phyloP scores from a whole-genome alignment of 2,888 invertebrate species.

The Gnatocerus cornutus region DNA sequence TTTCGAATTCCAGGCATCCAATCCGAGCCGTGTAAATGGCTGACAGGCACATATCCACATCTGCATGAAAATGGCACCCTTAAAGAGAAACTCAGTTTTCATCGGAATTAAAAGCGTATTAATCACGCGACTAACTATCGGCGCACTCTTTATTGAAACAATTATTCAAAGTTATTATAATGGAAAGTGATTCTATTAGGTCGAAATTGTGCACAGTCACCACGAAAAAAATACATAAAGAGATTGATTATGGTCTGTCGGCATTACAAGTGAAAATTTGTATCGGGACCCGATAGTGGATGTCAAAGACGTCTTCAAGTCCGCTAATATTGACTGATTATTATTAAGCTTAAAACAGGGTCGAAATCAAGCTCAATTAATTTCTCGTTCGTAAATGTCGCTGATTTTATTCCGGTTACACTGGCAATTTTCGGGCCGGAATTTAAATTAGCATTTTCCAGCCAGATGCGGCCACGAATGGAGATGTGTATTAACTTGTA shows the following conservation, averaged over 20 bases:
- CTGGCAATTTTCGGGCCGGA: conserved; percentile 53
- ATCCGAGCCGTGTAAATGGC: conserved; percentile 60
- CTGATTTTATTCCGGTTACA: conserved; percentile 46
- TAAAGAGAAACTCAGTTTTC: conserved; percentile 3
- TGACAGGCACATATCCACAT: conserved; percentile 47
- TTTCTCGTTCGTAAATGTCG: conserved; percentile 57
- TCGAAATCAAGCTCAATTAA: conserved; percentile 59
- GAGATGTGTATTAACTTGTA: conserved; percentile 69
- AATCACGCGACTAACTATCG: conserved; percentile 62
- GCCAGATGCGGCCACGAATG: conserved; percentile 68
- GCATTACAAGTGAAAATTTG: conserved; percentile 68
- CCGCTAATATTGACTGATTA: conserved; percentile 54
- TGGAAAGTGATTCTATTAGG: conserved; percentile 71
- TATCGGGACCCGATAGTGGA: conserved; percentile 52
- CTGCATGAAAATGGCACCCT: conserved; percentile 36
- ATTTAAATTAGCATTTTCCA: conserved; percentile 67
- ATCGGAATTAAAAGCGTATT: conserved; percentile 62
- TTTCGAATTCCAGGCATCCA: conserved; percentile 59
- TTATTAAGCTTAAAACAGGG: conserved; percentile 49
- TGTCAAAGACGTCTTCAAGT: conserved; percentile 51
- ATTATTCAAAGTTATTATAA: conserved; percentile 70
- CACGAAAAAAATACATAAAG: conserved; percentile 59
- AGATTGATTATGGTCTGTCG: conserved; percentile 66
- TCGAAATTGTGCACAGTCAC: conserved; percentile 67
- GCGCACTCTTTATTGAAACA: conserved; percentile 67